phyloP scores from a whole-genome alignment of 2,113 vertebrate species.

The Spea bombifrons region DNA sequence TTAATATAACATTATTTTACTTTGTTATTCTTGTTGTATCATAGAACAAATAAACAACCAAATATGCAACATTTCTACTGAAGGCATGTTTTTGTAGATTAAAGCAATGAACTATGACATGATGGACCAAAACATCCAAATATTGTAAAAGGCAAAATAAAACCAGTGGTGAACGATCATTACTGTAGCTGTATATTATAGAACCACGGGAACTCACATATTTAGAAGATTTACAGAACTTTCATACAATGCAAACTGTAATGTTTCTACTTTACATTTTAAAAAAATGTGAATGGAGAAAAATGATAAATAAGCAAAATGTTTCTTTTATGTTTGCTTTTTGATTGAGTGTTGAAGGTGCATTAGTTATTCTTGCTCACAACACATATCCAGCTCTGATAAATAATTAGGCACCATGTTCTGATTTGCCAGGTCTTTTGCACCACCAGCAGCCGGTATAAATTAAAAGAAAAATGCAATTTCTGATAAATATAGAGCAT shows the following conservation, averaged over 20 bases:
- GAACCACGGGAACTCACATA: background rate
- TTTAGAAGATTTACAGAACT: background rate
- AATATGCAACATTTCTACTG: background rate
- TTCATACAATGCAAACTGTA: background rate
- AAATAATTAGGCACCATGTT: too few species aligned
- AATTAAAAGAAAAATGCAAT: too few species aligned
- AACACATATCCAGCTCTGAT: too few species aligned
- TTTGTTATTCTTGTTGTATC: too few species aligned
- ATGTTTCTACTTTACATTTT: too few species aligned
- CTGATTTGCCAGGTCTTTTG: too few species aligned
- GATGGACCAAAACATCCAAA: background rate
- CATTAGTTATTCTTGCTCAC: too few species aligned
- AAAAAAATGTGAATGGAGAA: too few species aligned
- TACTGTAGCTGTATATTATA: slow-evolving; percentile 4
- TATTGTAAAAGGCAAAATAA: background rate
- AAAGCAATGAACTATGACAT: background rate
- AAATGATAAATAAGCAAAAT: background rate
- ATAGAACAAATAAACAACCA: background rate
- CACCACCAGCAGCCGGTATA: too few species aligned
- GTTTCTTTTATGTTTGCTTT: background rate
- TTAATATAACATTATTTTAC: too few species aligned
- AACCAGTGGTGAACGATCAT: background rate
- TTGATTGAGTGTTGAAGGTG: too few species aligned
- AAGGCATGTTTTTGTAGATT: background rate
- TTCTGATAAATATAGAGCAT: too few species aligned